phyloP scores from a whole-genome alignment of 1,140 invertebrate species.

The Dreissena rostriformis region DNA sequence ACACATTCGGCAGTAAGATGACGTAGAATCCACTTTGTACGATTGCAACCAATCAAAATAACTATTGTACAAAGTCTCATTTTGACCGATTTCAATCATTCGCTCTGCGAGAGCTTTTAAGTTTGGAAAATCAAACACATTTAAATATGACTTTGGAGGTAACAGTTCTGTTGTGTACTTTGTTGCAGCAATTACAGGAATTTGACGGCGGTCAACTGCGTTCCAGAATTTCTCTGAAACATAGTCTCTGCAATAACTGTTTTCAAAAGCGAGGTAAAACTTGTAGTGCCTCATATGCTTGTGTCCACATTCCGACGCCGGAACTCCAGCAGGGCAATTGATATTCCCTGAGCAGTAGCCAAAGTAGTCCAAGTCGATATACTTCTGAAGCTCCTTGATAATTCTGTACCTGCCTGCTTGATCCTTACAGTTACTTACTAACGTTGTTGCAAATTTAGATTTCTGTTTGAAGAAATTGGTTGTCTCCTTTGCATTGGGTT shows the following conservation, averaged over 20 bases:
- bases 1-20: conserved; percentile 29
- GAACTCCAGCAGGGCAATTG: conserved; percentile 20
- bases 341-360: conserved; percentile 35
- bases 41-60: conserved; percentile 41
- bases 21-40: conserved; percentile 8
- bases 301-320: conserved; percentile 40
- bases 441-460: conserved; percentile 41
- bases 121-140: conserved; percentile 53
- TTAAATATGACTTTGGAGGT: conserved; percentile 48
- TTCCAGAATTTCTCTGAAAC: conserved; percentile 55
- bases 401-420: conserved; percentile 50
- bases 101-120: conserved; percentile 38
- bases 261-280: conserved; percentile 56
- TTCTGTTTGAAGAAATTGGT: conserved; percentile 31
- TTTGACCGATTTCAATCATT: conserved; percentile 45
- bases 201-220: conserved; percentile 27
- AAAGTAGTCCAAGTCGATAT: conserved; percentile 45
- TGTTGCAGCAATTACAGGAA: conserved; percentile 50
- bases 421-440: conserved; percentile 51
- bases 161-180: conserved; percentile 36
- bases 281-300: conserved; percentile 39
- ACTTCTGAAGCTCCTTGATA: conserved; percentile 30
- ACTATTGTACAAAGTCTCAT: conserved; percentile 40
- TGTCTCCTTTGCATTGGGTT: conserved; percentile 14
- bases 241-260: conserved; percentile 54